Evolutionary conservation across 1,140 invertebrate species (phyloP).

Genomic region (Rhopalosiphum maidis): DNA sequence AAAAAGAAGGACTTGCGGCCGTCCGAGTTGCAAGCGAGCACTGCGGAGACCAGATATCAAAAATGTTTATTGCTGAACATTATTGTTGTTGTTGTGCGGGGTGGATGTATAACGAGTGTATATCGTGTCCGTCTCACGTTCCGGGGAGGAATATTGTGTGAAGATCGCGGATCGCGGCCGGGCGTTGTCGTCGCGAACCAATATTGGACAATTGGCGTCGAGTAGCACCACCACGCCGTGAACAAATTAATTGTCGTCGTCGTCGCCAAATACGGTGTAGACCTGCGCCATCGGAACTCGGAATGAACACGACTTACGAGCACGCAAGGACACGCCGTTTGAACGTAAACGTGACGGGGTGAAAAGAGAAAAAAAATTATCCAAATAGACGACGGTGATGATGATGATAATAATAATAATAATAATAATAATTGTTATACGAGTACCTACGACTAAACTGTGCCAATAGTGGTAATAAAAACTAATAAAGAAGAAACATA

Average conservation of each 20-base stretch:
- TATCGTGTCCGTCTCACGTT: not conserved
- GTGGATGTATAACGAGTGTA: not conserved
- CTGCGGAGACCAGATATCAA: constrained; percentile 37
- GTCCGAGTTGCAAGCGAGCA: constrained; percentile 24
- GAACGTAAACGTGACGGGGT: not conserved
- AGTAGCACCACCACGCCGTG: not conserved
- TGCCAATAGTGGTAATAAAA: not conserved
- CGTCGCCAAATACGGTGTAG: not conserved
- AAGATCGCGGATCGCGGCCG: not conserved
- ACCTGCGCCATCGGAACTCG: constrained; percentile 34
- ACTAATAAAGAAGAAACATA: not conserved
- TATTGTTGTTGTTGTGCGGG: not conserved
- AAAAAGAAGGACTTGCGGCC: constrained; percentile 7
- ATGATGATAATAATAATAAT: not conserved
- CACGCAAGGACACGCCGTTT: constrained; percentile 25
- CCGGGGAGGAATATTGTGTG: not conserved
- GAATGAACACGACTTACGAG: not conserved
- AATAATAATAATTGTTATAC: not conserved
- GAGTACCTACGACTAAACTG: not conserved
- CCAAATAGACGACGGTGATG: not conserved
- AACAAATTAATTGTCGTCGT: constrained; percentile 46
- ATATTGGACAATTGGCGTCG: not conserved
- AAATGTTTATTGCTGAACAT: constrained; percentile 22
- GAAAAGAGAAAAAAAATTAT: not conserved
- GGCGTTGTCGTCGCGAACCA: not conserved